Conservation (phyloP, 2,113 vertebrate genomes). For the Dipodomys spectabilis region DNA sequence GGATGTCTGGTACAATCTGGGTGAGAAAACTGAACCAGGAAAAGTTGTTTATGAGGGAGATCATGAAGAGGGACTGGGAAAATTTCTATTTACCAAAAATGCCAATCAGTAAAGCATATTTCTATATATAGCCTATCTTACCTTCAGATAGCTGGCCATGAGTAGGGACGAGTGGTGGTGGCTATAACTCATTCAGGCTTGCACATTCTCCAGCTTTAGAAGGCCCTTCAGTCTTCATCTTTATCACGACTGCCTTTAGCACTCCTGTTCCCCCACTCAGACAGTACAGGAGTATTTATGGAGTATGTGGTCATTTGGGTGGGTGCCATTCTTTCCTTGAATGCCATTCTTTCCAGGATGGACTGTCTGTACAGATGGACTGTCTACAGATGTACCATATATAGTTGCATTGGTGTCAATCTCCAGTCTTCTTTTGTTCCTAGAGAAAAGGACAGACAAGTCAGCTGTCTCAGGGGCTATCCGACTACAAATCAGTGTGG, state of each 20-base stretch:
- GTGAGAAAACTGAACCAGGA: constrained; percentile 85
- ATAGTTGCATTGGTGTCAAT: constrained; percentile 36
- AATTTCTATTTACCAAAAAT: not conserved
- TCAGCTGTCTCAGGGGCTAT: constrained; percentile 98
- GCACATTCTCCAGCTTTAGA: not conserved
- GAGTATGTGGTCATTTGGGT: not conserved
- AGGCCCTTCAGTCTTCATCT: not conserved
- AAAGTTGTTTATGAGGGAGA: constrained; percentile 26
- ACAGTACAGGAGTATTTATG: not conserved
- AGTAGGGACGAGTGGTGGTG: not conserved
- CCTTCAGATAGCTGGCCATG: not conserved
- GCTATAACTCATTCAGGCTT: not conserved
- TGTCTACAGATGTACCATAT: not conserved
- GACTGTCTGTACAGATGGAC: not conserved
- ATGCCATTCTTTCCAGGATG: not conserved
- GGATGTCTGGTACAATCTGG: constrained; percentile 99
- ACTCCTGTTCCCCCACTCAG: not conserved
- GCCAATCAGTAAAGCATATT: not conserved
- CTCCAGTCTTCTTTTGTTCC: constrained; percentile 72
- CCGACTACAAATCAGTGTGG: constrained; percentile 96
- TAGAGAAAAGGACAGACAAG: constrained; percentile 98
- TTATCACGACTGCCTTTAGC: not conserved
- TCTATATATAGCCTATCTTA: not conserved
- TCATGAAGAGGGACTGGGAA: not conserved
- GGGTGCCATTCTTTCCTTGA: not conserved